Conservation (phyloP, 2,888 invertebrate genomes). For the Hymenopus coronatus region DNA sequence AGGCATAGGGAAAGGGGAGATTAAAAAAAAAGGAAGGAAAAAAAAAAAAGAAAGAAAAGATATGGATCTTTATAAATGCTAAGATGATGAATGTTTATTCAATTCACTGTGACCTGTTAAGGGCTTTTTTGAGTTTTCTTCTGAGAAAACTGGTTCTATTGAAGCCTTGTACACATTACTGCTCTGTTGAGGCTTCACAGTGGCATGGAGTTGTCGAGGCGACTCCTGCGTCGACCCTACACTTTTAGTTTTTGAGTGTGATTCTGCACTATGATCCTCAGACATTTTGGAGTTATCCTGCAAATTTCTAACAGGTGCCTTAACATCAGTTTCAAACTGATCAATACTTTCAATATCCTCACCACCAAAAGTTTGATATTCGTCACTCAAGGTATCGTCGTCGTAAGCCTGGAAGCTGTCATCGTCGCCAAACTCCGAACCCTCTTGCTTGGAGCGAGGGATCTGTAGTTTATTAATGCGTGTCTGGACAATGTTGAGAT, state of each 20-base stretch:
- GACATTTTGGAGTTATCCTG: background rate
- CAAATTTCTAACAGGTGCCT: background rate
- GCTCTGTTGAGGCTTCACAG: background rate
- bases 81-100: constrained; percentile 30
- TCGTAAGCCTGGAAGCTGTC: background rate
- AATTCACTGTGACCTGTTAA: constrained; percentile 14
- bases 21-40: background rate
- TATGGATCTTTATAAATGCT: constrained; percentile 24
- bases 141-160: background rate
- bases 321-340: background rate
- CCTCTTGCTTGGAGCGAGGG: background rate
- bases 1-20: background rate
- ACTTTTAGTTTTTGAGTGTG: background rate
- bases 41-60: too few species aligned
- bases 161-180: background rate
- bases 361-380: constrained; percentile 12
- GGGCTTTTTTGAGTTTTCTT: background rate
- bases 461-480: constrained; percentile 48
- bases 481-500: constrained; percentile 82
- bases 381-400: constrained; percentile 1
- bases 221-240: background rate
- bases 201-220: background rate
- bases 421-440: constrained; percentile 12
- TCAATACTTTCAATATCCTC: constrained; percentile 1
- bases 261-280: background rate